Evolutionary conservation across 2,888 invertebrate genomes (phyloP), one percentile per base, ranked within the genome.

Genomic region (Eupithecia pulchellata): DNA sequence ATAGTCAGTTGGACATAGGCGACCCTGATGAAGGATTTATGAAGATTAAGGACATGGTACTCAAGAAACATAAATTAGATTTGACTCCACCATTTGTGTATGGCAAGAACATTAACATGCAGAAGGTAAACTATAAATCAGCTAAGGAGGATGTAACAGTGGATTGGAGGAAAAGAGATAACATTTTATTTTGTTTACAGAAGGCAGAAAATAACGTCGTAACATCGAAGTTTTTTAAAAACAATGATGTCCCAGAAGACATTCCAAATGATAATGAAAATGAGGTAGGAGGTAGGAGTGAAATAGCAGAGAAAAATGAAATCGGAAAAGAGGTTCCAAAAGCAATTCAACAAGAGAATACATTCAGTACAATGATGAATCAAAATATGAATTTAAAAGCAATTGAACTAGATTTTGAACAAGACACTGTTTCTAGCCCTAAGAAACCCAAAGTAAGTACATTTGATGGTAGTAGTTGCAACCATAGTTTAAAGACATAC

Each of bases 1-100:
- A 76, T 29, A 90, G 83, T 70, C 84, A 86, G 75, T 36, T 85
- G 14, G 77, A 90, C 25, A 74, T 76, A 1, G 88, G 84, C 69
- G 74, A 76, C 20, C 82, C 73, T 71, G 87, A 87, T 47, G 89
- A 88, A 27, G 86, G 86, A 62, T 89, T 82, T 63, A 77, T 73
- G 20, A 86, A 84, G 71, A 87, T 90, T 13, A 87, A 88, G 80
- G 88, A 91, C 52, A 89, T 88, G 83, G 83, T 91, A 65, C 69
- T 91, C 17, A 91, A 87, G 74, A 85, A 90, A 78, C 89, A 89
- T 72, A 88, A 92, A 71, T 82, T 93, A 63, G 88, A 91, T 77
- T 79, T 84, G 25, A 91, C 92, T 3, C 93, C 93, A 5, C 85
- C 89, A 76, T 93, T 93, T 83, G 85, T 88, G 20, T 93, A 92